Percentiles rank a stretch among this genome's conserved stretches.
Evolutionary conservation across 2,797 vertebrate genomes (phyloP).

Genomic region (Cottoperca gobio): DNA sequence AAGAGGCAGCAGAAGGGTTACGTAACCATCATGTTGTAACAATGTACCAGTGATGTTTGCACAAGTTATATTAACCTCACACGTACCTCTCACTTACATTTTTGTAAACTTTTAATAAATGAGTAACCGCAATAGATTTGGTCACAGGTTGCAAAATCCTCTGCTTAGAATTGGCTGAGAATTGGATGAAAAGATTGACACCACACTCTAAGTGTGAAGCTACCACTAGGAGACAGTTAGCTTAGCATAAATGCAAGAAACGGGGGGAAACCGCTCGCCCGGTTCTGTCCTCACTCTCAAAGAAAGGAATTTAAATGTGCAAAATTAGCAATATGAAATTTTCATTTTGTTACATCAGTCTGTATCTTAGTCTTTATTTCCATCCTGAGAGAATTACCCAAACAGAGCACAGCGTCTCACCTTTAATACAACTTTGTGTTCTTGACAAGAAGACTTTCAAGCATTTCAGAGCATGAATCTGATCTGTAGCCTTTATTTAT

Average conservation of each 20-base stretch:
- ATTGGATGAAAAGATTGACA: background rate
- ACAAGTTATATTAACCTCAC: background rate
- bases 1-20: background rate
- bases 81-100: background rate
- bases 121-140: background rate
- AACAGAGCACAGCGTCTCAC: background rate
- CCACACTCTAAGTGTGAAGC: background rate
- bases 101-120: background rate
- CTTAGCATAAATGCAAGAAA: background rate
- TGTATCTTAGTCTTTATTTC: background rate
- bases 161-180: background rate
- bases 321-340: too few species aligned
- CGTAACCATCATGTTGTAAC: background rate
- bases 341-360: too few species aligned
- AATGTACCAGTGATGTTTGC: background rate
- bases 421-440: background rate
- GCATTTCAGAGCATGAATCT: conserved; percentile 19
- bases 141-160: background rate
- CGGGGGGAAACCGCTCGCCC: background rate
- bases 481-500: conserved; percentile 52
- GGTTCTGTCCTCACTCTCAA: background rate
- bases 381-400: background rate
- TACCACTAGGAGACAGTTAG: background rate
- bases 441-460: background rate
- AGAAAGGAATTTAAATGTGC: too few species aligned